Percentiles rank a stretch among this genome's conserved stretches.
Evolutionary conservation across 2,113 vertebrate species (phyloP).

Genomic region (Psittacula cyanocephala): DNA sequence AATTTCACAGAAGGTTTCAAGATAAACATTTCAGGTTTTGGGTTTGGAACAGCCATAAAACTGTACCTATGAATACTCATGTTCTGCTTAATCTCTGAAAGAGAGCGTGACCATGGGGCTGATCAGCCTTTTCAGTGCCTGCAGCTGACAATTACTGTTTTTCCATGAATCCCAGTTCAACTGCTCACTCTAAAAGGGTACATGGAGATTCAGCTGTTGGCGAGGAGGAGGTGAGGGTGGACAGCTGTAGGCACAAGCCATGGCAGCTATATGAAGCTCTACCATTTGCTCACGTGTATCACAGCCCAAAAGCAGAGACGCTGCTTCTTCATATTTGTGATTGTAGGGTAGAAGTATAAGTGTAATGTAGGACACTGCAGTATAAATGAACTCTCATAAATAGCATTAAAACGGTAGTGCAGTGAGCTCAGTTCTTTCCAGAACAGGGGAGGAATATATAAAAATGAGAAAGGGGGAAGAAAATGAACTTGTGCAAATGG

Average conservation of each 20-base stretch:
- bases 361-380: no score
- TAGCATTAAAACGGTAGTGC: background rate
- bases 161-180: background rate
- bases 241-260: background rate
- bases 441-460: background rate
- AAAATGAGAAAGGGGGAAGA: background rate
- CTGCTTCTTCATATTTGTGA: background rate
- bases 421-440: background rate
- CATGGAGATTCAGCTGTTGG: background rate
- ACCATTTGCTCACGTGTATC: background rate
- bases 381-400: background rate
- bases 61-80: background rate
- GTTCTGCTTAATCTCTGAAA: background rate
- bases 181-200: background rate
- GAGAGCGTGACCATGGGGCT: background rate
- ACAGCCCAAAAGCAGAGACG: background rate
- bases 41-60: background rate
- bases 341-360: background rate
- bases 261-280: background rate
- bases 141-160: background rate
- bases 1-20: background rate
- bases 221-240: background rate
- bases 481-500: rapidly evolving
- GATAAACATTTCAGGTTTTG: background rate
- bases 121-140: background rate